Evolutionary conservation across 2,888 invertebrate genomes (phyloP).

Genomic region (Apodemia duryi): DNA sequence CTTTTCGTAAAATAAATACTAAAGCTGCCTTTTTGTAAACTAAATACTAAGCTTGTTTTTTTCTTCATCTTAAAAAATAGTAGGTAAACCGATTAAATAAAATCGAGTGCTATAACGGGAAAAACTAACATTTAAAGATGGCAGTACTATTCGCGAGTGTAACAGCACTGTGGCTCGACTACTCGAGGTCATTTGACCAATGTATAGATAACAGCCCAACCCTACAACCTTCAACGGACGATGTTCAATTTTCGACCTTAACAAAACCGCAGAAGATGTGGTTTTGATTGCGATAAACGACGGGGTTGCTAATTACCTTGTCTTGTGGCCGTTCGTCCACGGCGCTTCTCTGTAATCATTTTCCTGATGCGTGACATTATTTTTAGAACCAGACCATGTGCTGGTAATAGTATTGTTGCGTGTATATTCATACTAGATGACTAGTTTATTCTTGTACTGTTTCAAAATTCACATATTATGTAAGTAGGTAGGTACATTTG

Average conservation of each 20-base stretch:
- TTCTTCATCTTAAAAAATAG: no score
- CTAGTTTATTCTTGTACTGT: background rate
- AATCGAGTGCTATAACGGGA: background rate
- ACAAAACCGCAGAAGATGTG: slow-evolving; percentile 6
- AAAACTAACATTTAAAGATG: background rate
- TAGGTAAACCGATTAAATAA: background rate
- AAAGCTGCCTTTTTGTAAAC: no score
- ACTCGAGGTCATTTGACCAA: slow-evolving; percentile 47
- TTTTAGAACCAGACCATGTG: slow-evolving; percentile 8
- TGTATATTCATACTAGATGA: background rate
- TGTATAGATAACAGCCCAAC: slow-evolving; percentile 60
- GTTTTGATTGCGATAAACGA: slow-evolving; percentile 16
- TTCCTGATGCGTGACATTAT: slow-evolving; percentile 12
- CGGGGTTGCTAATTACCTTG: slow-evolving; percentile 25
- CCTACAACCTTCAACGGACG: slow-evolving; percentile 43
- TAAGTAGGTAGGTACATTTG: no score
- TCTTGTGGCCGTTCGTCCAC: slow-evolving; percentile 9
- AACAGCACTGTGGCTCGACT: slow-evolving; percentile 32
- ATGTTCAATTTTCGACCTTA: slow-evolving; percentile 27
- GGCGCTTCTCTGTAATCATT: slow-evolving; percentile 4
- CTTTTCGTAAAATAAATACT: no score
- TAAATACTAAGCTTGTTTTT: no score
- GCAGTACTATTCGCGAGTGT: slow-evolving; percentile 34
- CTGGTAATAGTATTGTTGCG: background rate
- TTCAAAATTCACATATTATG: background rate